phyloP scores from a whole-genome alignment of 1,140 invertebrate genomes.

The Drosophila kikkawai region DNA sequence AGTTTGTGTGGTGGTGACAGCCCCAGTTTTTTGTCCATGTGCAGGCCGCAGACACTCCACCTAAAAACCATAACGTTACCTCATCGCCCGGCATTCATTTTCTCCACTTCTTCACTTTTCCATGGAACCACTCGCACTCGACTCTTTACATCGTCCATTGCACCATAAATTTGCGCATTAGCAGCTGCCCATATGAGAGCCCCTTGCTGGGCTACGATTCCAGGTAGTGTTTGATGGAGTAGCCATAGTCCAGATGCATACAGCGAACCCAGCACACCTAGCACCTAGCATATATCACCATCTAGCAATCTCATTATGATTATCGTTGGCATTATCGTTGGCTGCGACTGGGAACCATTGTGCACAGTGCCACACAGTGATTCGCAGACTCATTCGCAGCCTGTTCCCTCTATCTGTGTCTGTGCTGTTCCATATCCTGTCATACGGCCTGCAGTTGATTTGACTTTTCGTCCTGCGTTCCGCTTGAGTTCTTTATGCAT shows the following conservation, averaged over 20 bases:
- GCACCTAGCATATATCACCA: constrained; percentile 11
- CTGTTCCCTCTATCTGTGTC: constrained; percentile 9
- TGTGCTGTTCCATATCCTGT: constrained; percentile 19
- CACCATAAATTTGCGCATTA: constrained; percentile 80
- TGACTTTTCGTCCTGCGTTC: constrained; percentile 56
- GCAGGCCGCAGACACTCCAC: constrained; percentile 11
- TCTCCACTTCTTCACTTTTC: constrained; percentile 47
- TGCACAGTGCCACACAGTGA: constrained; percentile 26
- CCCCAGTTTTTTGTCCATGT: constrained; percentile 25
- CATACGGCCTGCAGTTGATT: constrained; percentile 65
- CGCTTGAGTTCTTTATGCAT: constrained; percentile 53
- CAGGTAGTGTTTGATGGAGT: constrained; percentile 83
- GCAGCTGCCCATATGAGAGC: constrained; percentile 86
- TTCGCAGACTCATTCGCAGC: constrained; percentile 17
- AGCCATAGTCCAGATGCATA: constrained; percentile 14
- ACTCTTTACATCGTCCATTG: constrained; percentile 36
- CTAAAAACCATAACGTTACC: constrained; percentile 31
- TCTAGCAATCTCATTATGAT: constrained; percentile 76
- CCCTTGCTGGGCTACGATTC: constrained; percentile 86
- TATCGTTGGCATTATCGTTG: constrained; percentile 66
- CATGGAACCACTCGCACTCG: constrained; percentile 46
- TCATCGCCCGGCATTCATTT: constrained; percentile 46
- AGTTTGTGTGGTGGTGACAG: not conserved
- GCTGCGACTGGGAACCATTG: constrained; percentile 14
- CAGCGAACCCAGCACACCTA: not conserved